These are phyloP conservation scores for Suncus etruscus DNA, from an alignment of 2,113 vertebrate species.

Conservation along the genomic window DNA sequence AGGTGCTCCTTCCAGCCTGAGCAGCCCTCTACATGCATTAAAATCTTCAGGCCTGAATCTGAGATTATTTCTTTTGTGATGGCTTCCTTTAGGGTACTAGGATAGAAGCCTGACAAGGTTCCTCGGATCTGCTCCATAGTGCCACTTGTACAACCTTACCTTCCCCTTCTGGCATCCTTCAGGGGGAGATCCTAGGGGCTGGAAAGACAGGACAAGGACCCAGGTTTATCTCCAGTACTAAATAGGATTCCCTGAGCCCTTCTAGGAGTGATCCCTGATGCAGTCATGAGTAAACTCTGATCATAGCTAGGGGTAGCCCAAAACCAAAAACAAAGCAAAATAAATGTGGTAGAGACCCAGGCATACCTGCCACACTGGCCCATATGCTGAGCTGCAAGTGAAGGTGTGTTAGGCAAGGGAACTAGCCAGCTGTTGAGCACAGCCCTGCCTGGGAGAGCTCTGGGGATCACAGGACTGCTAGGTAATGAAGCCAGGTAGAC, in stretches of 20 bases:
- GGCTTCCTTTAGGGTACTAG: not conserved
- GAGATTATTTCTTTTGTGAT: not conserved
- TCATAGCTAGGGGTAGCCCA: no score
- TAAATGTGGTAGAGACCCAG: not conserved
- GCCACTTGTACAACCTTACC: no score
- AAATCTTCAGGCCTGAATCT: slow-evolving; percentile 2
- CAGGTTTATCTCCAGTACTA: no score
- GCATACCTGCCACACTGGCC: not conserved
- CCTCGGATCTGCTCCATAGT: not conserved
- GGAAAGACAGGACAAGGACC: no score
- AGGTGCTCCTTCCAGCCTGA: no score
- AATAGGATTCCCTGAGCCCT: no score
- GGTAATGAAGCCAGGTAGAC: not conserved
- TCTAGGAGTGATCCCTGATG: no score
- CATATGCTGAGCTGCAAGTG: not conserved
- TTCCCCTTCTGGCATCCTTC: not conserved
- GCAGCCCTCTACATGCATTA: not conserved
- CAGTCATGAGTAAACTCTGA: no score
- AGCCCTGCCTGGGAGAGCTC: no score
- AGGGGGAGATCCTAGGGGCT: not conserved
- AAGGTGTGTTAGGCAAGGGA: not conserved
- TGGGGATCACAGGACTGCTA: not conserved
- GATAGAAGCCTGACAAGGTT: not conserved
- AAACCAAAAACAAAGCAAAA: no score
- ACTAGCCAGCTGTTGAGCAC: not conserved